phyloP scores from a whole-genome alignment of 2,888 invertebrate species.

The Furcula furcula region DNA sequence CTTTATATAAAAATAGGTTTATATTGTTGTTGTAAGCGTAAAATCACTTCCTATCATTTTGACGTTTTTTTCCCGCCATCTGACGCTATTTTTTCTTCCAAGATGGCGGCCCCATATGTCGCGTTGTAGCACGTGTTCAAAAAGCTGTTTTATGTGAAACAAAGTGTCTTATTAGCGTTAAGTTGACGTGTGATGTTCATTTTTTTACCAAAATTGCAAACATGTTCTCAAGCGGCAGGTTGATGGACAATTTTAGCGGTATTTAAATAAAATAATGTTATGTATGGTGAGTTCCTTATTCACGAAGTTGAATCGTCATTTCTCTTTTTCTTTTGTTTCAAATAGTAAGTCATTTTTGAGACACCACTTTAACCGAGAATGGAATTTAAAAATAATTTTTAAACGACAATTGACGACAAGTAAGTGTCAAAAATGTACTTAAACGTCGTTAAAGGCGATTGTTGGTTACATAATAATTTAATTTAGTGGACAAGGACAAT shows the following conservation, averaged over 20 bases:
- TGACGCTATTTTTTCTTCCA: constrained; percentile 66
- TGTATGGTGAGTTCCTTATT: not conserved
- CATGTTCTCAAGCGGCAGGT: constrained; percentile 5
- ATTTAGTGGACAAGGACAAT: constrained; percentile 46
- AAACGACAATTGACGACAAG: too few relatives aligned
- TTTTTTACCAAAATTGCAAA: constrained; percentile 10
- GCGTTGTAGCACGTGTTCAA: constrained; percentile 58
- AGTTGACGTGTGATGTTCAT: constrained; percentile 13
- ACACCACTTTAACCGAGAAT: too few relatives aligned
- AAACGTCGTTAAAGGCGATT: constrained; percentile 36
- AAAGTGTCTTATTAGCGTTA: constrained; percentile 17
- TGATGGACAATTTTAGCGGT: constrained; percentile 1
- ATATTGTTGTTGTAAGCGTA: constrained; percentile 66
- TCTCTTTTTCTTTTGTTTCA: too few relatives aligned
- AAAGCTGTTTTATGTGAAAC: constrained; percentile 21
- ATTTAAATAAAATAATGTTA: constrained; percentile 1
- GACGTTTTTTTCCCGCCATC: constrained; percentile 62
- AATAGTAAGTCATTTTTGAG: too few relatives aligned
- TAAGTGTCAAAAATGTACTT: constrained; percentile 33
- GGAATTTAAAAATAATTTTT: constrained; percentile 17
- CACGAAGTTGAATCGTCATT: too few relatives aligned
- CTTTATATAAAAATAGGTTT: constrained; percentile 57
- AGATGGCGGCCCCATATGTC: constrained; percentile 63
- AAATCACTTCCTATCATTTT: constrained; percentile 77
- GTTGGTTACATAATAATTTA: constrained; percentile 32